Evolutionary conservation across 1,140 invertebrate genomes (phyloP), one percentile per base, ranked within the genome.

Genomic region (Drosophila tsacasi): DNA sequence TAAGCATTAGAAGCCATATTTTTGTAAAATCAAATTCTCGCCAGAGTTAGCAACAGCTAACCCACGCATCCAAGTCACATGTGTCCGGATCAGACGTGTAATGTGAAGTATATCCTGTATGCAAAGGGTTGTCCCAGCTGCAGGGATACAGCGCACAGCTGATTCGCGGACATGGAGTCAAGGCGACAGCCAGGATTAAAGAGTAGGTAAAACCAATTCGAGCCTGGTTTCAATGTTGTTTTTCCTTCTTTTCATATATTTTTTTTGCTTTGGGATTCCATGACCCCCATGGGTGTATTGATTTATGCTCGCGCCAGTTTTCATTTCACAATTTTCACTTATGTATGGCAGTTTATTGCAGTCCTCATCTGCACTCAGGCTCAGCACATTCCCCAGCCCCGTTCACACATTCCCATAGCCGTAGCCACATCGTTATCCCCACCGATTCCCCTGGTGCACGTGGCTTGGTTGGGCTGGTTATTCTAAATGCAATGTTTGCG

Each of bases 261-360:
- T 58, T 73, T 23, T 42, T 37, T 39, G 37, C 55, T 23, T 19
- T 30, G 68, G 13, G 37, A 73, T 30, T 12, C 54, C 55, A 40
- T 61, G 69, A 63, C 47, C 42, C 44, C 40, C 55, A 58, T 67
- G 50, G 61, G 44, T 69, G 25, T 89, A 89, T 89, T 89, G 84
- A 89, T 89, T 89, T 90, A 81, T 84, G 85, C 57, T 84, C 71
- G 81, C 69, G 49, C 74, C 55, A 66, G 74, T 81, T 84, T 83
- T 81, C 74, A 90, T 89, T 89, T 68, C 69, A 78, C 61, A 84
- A 71, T 68, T 90, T 81, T 68, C 69, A 55, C 62, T 75, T 77
- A 69, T 76, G 62, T 80, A 74, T 30, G 46, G 42, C 61, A 79
- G 76, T 76, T 83, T 76, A 74, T 61, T 79, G 65, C 79, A 76